Base-by-base conservation (phyloP, 2,888 invertebrate species). In the Beris chalybata region DNA sequence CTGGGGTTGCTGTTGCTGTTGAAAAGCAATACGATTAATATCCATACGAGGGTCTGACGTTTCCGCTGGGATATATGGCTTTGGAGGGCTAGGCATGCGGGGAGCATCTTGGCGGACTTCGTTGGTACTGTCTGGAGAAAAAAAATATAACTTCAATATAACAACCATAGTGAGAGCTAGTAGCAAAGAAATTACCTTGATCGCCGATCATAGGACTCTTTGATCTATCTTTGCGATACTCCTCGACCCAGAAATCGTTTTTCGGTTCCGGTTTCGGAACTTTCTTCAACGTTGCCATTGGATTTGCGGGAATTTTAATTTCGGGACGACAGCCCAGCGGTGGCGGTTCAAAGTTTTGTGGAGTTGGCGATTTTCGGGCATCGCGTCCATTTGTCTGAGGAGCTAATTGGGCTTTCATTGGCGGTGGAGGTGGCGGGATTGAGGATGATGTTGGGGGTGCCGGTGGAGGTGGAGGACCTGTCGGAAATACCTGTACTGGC, bases 271-370 rank as follows among this genome's bases (percentile, higher is more conserved):
- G 88, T 67, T 88, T 87, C 69, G 87, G 85, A 4, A 89, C 88
- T 82, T 88, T 89, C 71, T 87, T 83, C 69, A 89, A 77, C 80
- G 86, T 82, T 31, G 87, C 86, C 78, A 89, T 89, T 0, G 89
- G 89, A 76, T 89, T 89, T 69, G 87, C 83, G 6, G 89, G 89
- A 57, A 89, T 89, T 22, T 89, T 89, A 73, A 89, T 90, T 80
- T 89, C 89, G 15, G 89, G 89, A 68, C 89, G 82, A 77, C 87
- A 86, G 44, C 86, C 87, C 58, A 81, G 75, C 64, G 82, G 82
- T 59, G 84, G 80, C 56, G 81, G 79, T 74, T 82, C 82, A 64
- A 81, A 79, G 65, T 76, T 76, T 74, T 85, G 86, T 55, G 84
- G 84, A 52, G 84, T 83, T 64, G 83, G 81, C 72, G 73, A 78